These are phyloP conservation scores for Oryctes rhinoceros DNA, from an alignment of 1,140 invertebrate genomes.

Conservation along the genomic window DNA sequence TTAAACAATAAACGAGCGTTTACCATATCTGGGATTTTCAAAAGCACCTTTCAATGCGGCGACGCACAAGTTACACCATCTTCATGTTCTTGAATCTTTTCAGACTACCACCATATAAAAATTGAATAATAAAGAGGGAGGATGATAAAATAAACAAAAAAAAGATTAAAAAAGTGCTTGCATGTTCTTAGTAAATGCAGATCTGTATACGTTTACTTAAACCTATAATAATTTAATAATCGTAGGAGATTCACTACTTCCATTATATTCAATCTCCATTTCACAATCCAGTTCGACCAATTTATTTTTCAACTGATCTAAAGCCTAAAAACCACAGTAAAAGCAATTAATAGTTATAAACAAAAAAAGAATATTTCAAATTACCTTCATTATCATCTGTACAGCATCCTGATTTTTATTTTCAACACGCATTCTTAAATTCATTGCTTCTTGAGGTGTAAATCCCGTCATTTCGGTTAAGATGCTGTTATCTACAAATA, in stretches of 20 bases:
- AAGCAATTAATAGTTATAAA: not conserved
- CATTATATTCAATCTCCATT: constrained; percentile 39
- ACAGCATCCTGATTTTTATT: constrained; percentile 46
- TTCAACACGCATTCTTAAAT: constrained; percentile 46
- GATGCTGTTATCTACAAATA: constrained; percentile 49
- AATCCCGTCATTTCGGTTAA: constrained; percentile 47
- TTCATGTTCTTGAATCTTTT: too few species aligned
- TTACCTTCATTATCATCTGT: constrained; percentile 31
- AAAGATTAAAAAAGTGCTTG: too few species aligned
- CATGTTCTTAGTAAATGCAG: too few species aligned
- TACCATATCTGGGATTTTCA: too few species aligned
- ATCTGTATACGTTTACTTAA: too few species aligned
- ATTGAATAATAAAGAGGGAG: too few species aligned
- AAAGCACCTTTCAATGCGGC: too few species aligned
- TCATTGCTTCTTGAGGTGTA: constrained; percentile 43
- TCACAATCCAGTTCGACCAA: constrained; percentile 1
- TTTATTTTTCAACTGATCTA: constrained; percentile 17
- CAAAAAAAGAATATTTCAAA: not conserved
- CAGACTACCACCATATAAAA: too few species aligned
- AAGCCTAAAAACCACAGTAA: constrained; percentile 4
- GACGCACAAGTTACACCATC: too few species aligned
- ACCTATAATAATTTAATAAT: constrained; percentile 11
- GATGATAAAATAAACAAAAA: too few species aligned
- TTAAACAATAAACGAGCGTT: too few species aligned
- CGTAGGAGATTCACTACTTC: constrained; percentile 3